Conservation (phyloP, 2,113 vertebrate genomes). For the Aptenodytes patagonicus region DNA sequence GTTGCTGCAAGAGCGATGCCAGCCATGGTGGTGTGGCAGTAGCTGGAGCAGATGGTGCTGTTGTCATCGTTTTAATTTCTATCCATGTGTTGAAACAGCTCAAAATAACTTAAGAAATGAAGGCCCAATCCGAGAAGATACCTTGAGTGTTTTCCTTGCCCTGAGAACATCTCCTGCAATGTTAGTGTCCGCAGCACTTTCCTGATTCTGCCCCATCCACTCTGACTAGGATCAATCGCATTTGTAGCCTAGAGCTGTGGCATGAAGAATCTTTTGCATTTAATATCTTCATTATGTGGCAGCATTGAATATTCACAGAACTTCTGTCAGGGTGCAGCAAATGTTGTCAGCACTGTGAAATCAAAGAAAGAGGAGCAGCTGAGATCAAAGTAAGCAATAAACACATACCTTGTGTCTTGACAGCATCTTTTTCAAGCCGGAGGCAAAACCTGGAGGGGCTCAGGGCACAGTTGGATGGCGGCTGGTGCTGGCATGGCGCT, state of each 20-base stretch:
- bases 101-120: slow-evolving; percentile 15
- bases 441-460: background rate
- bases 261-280: background rate
- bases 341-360: slow-evolving; percentile 16
- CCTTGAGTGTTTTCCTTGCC: background rate
- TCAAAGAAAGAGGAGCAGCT: slow-evolving; percentile 7
- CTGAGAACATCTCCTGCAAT: background rate
- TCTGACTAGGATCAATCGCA: rapidly evolving
- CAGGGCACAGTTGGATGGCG: background rate
- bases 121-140: background rate
- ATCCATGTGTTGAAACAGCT: slow-evolving; percentile 1
- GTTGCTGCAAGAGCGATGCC: background rate
- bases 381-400: slow-evolving; percentile 47
- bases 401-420: background rate
- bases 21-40: background rate
- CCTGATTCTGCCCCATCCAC: background rate
- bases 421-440: background rate
- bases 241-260: background rate
- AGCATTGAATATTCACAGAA: background rate
- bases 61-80: background rate
- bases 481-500: background rate
- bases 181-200: background rate
- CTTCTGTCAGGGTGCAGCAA: background rate
- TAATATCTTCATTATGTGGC: slow-evolving; percentile 1
- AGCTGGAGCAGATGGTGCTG: slow-evolving; percentile 46